Percentiles rank a stretch among this genome's conserved stretches.
phyloP scores from a whole-genome alignment of 92 coral and sea anemone genomes.

The Porites lobata region DNA sequence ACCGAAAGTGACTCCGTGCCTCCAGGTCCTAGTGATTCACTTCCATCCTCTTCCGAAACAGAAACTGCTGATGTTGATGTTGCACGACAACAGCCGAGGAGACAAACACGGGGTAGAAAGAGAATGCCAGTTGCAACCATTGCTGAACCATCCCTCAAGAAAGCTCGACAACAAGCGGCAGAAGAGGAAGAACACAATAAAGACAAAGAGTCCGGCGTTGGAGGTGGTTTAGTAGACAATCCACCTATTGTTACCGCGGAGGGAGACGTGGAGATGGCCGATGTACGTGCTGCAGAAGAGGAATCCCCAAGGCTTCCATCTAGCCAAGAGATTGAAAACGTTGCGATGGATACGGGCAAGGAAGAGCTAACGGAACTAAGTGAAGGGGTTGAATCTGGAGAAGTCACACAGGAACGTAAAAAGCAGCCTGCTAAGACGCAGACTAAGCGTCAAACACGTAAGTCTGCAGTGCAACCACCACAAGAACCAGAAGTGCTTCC shows the following conservation, averaged over 20 bases:
- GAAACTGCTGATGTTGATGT: slow-evolving; percentile 1
- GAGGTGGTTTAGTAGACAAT: neutral
- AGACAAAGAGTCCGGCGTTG: neutral
- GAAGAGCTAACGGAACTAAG: neutral
- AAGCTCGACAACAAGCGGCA: neutral
- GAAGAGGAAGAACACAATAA: slow-evolving; percentile 9
- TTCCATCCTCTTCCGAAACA: slow-evolving; percentile 31
- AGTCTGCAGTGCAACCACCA: neutral
- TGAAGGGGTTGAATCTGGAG: neutral
- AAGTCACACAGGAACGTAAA: neutral
- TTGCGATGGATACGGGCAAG: neutral
- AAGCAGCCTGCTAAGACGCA: neutral
- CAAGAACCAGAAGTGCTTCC: neutral
- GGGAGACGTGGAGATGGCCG: neutral
- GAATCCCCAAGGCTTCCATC: neutral
- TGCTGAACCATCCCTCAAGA: slow-evolving; percentile 14
- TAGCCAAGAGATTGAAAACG: neutral
- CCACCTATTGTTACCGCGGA: neutral
- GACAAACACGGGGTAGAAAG: slow-evolving; percentile 33
- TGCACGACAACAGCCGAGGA: neutral
- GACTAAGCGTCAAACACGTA: slow-evolving; percentile 25
- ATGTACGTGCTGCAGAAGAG: neutral
- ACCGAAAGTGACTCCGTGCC: slow-evolving; percentile 36
- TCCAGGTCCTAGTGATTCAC: slow-evolving; percentile 15
- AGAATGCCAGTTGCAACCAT: slow-evolving; percentile 21